Percentiles rank a stretch among this genome's conserved stretches.
Evolutionary conservation across 2,797 vertebrate species (phyloP).

Genomic region (Danio albolineatus): DNA sequence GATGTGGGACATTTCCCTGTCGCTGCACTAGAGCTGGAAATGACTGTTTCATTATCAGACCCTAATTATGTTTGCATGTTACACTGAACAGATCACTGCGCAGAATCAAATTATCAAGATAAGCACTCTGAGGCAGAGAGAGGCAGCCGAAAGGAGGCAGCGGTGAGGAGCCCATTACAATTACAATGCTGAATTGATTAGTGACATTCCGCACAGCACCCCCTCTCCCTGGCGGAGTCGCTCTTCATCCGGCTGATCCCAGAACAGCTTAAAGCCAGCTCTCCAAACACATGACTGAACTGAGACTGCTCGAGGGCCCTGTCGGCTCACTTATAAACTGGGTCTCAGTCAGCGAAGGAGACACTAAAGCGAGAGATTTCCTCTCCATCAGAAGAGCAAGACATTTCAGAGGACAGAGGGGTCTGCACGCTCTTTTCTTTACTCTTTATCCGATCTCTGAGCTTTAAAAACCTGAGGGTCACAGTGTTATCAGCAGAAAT

Average conservation of each 20-base stretch:
- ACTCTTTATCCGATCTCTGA: slow-evolving; percentile 71
- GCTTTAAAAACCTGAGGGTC: slow-evolving; percentile 48
- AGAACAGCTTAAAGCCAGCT: slow-evolving; percentile 34
- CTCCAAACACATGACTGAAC: slow-evolving; percentile 38
- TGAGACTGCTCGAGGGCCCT: slow-evolving; percentile 17
- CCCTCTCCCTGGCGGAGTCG: background rate
- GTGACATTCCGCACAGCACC: slow-evolving; percentile 70
- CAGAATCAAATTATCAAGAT: slow-evolving; percentile 76
- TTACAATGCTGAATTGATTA: slow-evolving; percentile 80
- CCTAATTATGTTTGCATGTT: slow-evolving; percentile 73
- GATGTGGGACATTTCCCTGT: slow-evolving; percentile 58
- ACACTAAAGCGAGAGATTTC: slow-evolving; percentile 20
- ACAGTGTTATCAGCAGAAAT: background rate
- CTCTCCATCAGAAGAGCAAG: slow-evolving; percentile 8
- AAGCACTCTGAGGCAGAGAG: slow-evolving; percentile 72
- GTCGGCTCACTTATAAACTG: slow-evolving; percentile 23
- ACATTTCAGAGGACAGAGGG: slow-evolving; percentile 10
- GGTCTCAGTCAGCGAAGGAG: slow-evolving; percentile 1
- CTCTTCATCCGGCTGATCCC: slow-evolving; percentile 15
- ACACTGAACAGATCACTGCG: slow-evolving; percentile 75
- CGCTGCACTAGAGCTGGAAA: slow-evolving; percentile 58
- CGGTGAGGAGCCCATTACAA: slow-evolving; percentile 64
- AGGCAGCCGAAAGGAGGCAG: slow-evolving; percentile 65
- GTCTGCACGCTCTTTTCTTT: slow-evolving; percentile 44
- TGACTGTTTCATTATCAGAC: slow-evolving; percentile 68